Percentiles rank a stretch among this genome's conserved stretches.
These are phyloP conservation scores for Otolemur crassicaudatus DNA, from an alignment of 2,797 vertebrate species.

Conservation along the genomic window DNA sequence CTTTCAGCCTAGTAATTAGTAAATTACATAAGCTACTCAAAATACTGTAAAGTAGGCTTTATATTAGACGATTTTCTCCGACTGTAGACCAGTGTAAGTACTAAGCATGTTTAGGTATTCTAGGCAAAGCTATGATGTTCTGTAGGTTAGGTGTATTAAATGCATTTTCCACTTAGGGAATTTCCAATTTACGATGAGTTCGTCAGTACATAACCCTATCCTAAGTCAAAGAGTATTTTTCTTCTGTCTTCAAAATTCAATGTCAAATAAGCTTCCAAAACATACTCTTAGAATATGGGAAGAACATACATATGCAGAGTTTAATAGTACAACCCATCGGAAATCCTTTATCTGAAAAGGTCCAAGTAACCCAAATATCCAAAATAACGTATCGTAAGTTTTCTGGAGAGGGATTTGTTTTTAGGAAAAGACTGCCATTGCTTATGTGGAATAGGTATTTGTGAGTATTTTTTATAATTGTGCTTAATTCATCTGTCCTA, in stretches of 20 bases:
- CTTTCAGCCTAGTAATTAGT: neutral
- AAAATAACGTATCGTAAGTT: neutral
- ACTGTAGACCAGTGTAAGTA: neutral
- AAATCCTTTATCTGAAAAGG: neutral
- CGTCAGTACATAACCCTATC: neutral
- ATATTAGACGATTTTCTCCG: neutral
- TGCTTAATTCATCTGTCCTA: neutral
- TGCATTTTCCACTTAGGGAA: neutral
- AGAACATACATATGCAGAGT: neutral
- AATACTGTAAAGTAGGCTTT: neutral
- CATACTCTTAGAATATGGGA: neutral
- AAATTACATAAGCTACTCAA: neutral
- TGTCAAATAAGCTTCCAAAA: constrained; percentile 26
- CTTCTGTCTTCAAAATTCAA: neutral
- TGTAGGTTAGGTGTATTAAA: too few relatives aligned
- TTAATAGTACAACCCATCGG: neutral
- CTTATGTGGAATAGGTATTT: neutral
- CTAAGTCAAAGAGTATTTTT: neutral
- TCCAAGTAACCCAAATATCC: neutral
- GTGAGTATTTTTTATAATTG: neutral
- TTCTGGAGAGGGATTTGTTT: neutral
- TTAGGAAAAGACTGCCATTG: constrained; percentile 7
- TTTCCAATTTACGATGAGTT: neutral
- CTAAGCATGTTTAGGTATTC: neutral
- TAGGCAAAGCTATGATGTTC: neutral